These are phyloP conservation scores for Rhorus exstirpatorius DNA, from an alignment of 2,888 invertebrate species.

Conservation along the genomic window DNA sequence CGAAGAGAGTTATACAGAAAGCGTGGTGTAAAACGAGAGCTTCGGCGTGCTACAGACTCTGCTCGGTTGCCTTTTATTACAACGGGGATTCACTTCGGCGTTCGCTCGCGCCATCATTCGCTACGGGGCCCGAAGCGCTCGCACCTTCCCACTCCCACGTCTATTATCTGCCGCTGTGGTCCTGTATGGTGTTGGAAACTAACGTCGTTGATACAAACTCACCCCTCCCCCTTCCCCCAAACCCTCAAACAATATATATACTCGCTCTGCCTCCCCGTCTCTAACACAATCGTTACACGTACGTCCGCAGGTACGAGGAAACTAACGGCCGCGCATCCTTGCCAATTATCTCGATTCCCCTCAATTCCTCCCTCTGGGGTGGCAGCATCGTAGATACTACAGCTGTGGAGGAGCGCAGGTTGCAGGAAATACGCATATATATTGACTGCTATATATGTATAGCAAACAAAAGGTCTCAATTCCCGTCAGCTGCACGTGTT, in stretches of 20 bases:
- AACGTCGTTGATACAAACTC: constrained; percentile 7
- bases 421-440: constrained; percentile 12
- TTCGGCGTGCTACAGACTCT: constrained; percentile 36
- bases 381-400: constrained; percentile 41
- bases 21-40: constrained; percentile 64
- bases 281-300: constrained; percentile 68
- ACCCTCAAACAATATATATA: constrained; percentile 59
- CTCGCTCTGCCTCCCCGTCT: constrained; percentile 10
- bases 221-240: constrained; percentile 27
- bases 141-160: background rate
- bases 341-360: constrained; percentile 70
- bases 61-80: constrained; percentile 62
- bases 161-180: constrained; percentile 42
- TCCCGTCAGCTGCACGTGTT: background rate
- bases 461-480: constrained; percentile 7
- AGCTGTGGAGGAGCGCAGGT: background rate
- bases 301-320: constrained; percentile 62
- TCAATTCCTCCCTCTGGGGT: constrained; percentile 16
- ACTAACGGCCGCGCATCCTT: constrained; percentile 67
- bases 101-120: constrained; percentile 23
- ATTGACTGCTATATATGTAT: background rate
- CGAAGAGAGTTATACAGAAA: constrained; percentile 22
- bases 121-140: constrained; percentile 22
- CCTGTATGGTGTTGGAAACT: constrained; percentile 53
- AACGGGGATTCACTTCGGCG: constrained; percentile 26